phyloP scores from a whole-genome alignment of 2,113 vertebrate species.

The Grammomys dolichurus region DNA sequence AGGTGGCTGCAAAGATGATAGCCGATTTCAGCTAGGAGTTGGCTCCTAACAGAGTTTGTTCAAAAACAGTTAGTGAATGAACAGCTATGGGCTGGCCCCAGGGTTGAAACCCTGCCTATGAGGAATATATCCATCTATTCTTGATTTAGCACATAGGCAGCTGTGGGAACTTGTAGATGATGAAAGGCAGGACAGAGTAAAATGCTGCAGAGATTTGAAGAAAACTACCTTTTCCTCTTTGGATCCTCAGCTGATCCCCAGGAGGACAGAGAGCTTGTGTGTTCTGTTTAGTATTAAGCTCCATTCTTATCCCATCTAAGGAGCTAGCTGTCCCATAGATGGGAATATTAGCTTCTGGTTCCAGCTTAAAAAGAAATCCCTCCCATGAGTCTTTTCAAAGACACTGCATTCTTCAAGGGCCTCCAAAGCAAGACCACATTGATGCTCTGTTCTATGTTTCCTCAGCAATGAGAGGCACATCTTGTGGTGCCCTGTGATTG shows the following conservation, averaged over 20 bases:
- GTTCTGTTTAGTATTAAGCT: background rate
- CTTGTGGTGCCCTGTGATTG: background rate
- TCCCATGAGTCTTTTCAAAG: background rate
- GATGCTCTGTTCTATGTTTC: background rate
- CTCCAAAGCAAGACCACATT: background rate
- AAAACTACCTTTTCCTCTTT: background rate
- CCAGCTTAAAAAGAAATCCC: background rate
- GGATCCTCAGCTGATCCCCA: background rate
- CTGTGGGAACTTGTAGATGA: background rate
- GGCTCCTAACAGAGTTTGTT: too few species aligned
- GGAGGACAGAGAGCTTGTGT: background rate
- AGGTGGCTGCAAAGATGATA: too few species aligned
- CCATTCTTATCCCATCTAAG: background rate
- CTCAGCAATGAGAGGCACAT: too few species aligned
- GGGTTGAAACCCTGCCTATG: background rate
- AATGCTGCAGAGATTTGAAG: background rate
- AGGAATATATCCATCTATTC: background rate
- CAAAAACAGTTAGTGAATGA: background rate
- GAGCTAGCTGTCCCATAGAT: background rate
- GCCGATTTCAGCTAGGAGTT: too few species aligned
- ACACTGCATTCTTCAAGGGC: background rate
- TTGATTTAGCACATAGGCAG: background rate
- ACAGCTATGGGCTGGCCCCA: background rate
- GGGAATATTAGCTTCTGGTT: background rate
- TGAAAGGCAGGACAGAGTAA: background rate